Evolutionary conservation across 2,113 vertebrate genomes (phyloP), one percentile per base, ranked within the genome.

Genomic region (Indicator maculatus): DNA sequence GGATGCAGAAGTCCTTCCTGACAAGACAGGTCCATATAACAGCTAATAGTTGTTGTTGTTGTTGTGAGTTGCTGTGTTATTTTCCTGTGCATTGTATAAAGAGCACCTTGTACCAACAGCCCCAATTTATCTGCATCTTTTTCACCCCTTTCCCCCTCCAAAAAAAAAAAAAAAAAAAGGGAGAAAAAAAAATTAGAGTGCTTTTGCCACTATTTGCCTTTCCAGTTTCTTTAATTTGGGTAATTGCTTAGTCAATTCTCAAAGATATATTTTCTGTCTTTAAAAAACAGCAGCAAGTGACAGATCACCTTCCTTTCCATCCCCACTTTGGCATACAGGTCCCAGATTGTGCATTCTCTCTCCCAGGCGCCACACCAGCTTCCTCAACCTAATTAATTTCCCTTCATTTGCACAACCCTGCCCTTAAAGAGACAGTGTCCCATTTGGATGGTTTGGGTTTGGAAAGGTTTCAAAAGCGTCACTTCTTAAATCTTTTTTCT

Each of bases 311-410:
- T 92, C 90, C 97, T 88, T 96, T 97, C 96, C 96, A 98, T 97
- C 95, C 97, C 78, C 74, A 96, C 97, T 97, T 97, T 98, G 98
- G 98, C 98, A 89, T 76, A 89, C 50, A 31, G 95, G 97, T 95
- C 98, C 95, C 93, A 97, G 97, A 97, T 97, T 98, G 97, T 98
- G 96, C 96, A 95, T 97, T 97, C 96, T 98, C 98, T 98, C 98
- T 98, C 98, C 97, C 96, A 96, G 97, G 98, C 97, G 97, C 98
- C 98, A 98, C 98, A 98, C 98, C 97, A 97, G 96, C 98, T 94
- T 98, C 97, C 98, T 97, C 86, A 97, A 97, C 98, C 98, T 98
- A 98, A 99, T 99, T 99, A 98, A 99, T 98, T 98, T 98, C 98
- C 98, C 98, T 98, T 98, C 98, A 64, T 97, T 98, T 97, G 97